Evolutionary conservation across 2,113 vertebrate species (phyloP).

Genomic region (Rhea americana): DNA sequence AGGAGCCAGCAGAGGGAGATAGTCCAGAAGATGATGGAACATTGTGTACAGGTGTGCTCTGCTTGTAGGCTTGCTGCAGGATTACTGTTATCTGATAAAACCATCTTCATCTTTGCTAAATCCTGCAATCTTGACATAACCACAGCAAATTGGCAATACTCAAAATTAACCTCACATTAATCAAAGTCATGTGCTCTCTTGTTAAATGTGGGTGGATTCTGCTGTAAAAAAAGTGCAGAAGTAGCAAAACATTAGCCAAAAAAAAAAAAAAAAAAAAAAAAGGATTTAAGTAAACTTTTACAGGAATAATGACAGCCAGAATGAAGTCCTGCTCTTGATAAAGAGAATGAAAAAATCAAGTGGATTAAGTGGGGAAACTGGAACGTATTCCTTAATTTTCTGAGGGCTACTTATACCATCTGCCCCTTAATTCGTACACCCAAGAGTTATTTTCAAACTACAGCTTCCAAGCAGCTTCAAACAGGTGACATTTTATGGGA

Average conservation of each 20-base stretch:
- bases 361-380: not conserved
- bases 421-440: conserved; percentile 13
- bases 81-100: not conserved
- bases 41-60: not conserved
- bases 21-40: not conserved
- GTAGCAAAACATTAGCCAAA: not conserved
- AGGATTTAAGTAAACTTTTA: not conserved
- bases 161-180: not conserved
- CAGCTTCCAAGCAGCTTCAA: not conserved
- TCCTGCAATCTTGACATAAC: not conserved
- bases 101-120: not conserved
- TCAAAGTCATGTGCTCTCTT: not conserved
- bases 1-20: not conserved
- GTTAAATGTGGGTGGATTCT: not conserved
- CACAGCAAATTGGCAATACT: not conserved
- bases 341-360: not conserved
- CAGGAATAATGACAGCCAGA: not conserved
- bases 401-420: not conserved
- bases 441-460: not conserved
- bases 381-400: not conserved
- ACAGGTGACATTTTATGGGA: not conserved
- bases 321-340: not conserved
- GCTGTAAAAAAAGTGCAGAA: not conserved
- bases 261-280: not conserved
- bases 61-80: not conserved